Evolutionary conservation across 37 sponge, comb jelly and placozoan species (phyloP).

Genomic region (Diacarnus erythraeanus): DNA sequence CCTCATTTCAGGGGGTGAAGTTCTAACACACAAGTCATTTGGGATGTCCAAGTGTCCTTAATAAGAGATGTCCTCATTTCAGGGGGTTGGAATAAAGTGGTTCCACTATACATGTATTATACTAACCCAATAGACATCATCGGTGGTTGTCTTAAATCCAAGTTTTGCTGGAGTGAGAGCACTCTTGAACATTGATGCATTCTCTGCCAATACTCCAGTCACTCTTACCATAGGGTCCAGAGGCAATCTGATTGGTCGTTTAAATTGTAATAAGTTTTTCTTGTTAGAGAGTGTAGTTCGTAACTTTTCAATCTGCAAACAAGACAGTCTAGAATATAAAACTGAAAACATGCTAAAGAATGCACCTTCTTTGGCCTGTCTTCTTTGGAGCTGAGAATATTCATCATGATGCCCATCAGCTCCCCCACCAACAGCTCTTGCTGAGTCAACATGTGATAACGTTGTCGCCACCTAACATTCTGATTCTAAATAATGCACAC

Average conservation of each 20-base stretch:
- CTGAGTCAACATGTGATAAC: constrained; percentile 71
- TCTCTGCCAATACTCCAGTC: constrained; percentile 56
- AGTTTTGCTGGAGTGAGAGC: constrained; percentile 82
- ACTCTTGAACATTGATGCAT: constrained; percentile 90
- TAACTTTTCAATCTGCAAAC: constrained; percentile 53
- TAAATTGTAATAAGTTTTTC: constrained; percentile 10
- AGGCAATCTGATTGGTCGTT: constrained; percentile 53
- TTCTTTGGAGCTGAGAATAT: constrained; percentile 39
- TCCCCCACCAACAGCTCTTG: constrained; percentile 53
- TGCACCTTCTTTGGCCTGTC: constrained; percentile 77
- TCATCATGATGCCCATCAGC: constrained; percentile 40
- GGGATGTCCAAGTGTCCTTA: neutral
- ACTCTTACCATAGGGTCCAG: constrained; percentile 56
- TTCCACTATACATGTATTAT: no score
- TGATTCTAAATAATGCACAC: constrained; percentile 35
- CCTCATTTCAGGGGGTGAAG: neutral
- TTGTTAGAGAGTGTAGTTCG: constrained; percentile 9
- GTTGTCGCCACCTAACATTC: constrained; percentile 53
- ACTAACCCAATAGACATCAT: constrained; percentile 71
- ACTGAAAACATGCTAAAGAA: neutral
- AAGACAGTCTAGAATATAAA: no score
- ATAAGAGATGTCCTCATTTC: no score
- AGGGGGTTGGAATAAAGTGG: no score
- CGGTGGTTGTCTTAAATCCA: constrained; percentile 71
- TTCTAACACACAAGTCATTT: no score